Evolutionary conservation across 2,797 vertebrate species (phyloP).

Genomic region (Basileuterus tristriatus): DNA sequence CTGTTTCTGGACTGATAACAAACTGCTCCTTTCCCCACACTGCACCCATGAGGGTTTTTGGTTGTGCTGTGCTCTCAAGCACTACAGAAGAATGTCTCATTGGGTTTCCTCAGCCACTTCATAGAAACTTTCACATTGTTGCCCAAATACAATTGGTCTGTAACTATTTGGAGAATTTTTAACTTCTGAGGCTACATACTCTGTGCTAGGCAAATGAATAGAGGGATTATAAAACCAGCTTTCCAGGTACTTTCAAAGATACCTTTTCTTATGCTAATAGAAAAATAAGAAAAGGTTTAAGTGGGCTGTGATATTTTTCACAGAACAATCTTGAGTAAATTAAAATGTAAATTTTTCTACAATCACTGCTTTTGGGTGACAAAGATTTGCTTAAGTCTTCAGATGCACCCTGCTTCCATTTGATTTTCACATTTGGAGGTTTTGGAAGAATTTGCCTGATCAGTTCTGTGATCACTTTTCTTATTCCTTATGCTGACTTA

Average conservation of each 20-base stretch:
- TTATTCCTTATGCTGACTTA: not conserved
- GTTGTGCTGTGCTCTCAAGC: not conserved
- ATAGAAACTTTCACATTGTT: not conserved
- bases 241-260: constrained; percentile 6
- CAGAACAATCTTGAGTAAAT: constrained; percentile 8
- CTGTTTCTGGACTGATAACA: not conserved
- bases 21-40: not conserved
- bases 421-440: not conserved
- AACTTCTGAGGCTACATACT: not conserved
- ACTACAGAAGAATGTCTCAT: not conserved
- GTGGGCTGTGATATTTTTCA: not conserved
- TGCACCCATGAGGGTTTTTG: not conserved
- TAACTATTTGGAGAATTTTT: not conserved
- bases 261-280: constrained; percentile 15
- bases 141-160: not conserved
- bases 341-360: constrained; percentile 30
- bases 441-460: not conserved
- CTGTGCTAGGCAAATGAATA: constrained; percentile 4
- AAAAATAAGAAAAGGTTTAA: constrained; percentile 17
- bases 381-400: not conserved
- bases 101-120: not conserved
- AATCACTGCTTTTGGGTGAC: not conserved
- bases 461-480: not conserved
- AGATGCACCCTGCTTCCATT: not conserved
- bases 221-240: constrained; percentile 21